Percentiles rank a stretch among this genome's conserved stretches.
Evolutionary conservation across 1,140 invertebrate genomes (phyloP).

Genomic region (Galendromus occidentalis): DNA sequence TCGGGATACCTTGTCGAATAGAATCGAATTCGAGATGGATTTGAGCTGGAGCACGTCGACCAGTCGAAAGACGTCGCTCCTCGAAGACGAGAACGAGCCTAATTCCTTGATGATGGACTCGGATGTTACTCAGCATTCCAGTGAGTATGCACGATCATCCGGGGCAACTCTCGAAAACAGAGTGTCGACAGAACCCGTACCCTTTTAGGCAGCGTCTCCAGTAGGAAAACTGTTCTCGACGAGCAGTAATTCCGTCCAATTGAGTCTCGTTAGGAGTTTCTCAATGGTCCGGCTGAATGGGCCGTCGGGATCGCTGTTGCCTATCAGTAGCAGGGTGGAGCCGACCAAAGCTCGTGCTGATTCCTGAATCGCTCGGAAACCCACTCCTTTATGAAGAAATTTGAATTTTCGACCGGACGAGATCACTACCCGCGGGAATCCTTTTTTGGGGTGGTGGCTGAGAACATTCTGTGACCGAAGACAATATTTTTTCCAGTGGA

Average conservation of each 20-base stretch:
- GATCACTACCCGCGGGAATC: background rate
- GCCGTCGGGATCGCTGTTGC: too few relatives aligned
- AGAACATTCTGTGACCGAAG: background rate
- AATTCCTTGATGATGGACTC: background rate
- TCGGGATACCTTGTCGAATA: too few relatives aligned
- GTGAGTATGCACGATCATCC: background rate
- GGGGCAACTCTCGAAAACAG: background rate
- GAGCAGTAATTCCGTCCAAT: background rate
- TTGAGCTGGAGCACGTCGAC: background rate
- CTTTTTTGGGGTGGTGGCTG: background rate
- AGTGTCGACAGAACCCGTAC: background rate
- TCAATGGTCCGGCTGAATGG: too few relatives aligned
- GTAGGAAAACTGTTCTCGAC: background rate
- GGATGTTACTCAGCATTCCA: constrained; percentile 8
- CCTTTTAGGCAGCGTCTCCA: background rate
- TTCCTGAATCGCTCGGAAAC: background rate
- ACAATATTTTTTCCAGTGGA: background rate
- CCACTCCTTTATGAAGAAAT: background rate
- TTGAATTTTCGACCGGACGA: background rate
- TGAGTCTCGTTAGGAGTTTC: background rate
- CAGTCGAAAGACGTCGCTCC: background rate
- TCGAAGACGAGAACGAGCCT: background rate
- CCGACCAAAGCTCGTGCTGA: background rate
- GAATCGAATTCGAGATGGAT: background rate
- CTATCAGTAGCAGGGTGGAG: background rate